A percentile compares a stretch with the other conserved stretches of the same genome.
phyloP scores from a whole-genome alignment of 2,797 vertebrate genomes.

The Propithecus perrieri region DNA sequence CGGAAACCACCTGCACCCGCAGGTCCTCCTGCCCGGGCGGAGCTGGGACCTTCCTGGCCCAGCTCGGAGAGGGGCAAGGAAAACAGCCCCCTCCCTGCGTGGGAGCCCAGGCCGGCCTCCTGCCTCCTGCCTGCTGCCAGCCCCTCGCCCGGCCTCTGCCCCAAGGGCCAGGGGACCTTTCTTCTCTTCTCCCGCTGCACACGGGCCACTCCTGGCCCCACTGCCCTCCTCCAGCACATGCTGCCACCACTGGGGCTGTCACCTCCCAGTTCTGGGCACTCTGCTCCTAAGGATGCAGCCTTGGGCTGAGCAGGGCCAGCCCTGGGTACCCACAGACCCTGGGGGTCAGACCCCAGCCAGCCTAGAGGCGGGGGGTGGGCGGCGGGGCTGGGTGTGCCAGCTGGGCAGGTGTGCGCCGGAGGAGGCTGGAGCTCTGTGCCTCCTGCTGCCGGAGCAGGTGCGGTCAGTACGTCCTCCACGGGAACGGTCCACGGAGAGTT shows the following conservation, averaged over 20 bases:
- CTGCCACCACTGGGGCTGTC: fast-evolving
- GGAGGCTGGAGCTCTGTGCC: fast-evolving
- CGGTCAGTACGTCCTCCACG: fast-evolving
- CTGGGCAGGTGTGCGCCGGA: fast-evolving
- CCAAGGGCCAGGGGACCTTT: fast-evolving
- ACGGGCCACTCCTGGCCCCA: fast-evolving
- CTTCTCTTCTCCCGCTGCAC: background rate
- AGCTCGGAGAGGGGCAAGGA: background rate
- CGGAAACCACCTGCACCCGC: fast-evolving
- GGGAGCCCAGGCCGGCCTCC: background rate
- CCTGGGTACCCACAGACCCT: background rate
- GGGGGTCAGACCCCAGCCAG: background rate
- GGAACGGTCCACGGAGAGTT: background rate
- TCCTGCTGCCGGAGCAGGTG: fast-evolving
- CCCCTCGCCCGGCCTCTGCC: background rate
- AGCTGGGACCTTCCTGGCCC: fast-evolving
- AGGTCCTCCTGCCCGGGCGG: background rate
- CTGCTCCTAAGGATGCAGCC: background rate
- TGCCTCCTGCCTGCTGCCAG: fast-evolving
- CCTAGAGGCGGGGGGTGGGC: fast-evolving
- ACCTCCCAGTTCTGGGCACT: background rate
- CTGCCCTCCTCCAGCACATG: background rate
- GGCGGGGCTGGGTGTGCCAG: too few species aligned
- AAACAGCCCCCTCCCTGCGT: fast-evolving
- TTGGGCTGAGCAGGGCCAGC: background rate